Percentiles rank a stretch among this genome's conserved stretches.
Evolutionary conservation across 2,797 vertebrate genomes (phyloP).

Genomic region (Acrossocheilus fasciatus): DNA sequence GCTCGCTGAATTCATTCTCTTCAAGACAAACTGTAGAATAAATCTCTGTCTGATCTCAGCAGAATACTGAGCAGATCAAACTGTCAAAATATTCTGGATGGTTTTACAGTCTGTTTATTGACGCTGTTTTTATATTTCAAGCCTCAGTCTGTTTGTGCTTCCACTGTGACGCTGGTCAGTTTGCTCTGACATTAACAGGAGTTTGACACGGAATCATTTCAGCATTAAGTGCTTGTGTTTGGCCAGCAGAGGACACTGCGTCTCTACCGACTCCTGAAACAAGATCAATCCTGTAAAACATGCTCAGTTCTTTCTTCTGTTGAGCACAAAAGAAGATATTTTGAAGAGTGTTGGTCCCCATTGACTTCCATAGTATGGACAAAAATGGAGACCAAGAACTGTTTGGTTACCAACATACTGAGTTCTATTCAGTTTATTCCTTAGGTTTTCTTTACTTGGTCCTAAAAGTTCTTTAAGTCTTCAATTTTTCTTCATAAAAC

Average conservation of each 20-base stretch:
- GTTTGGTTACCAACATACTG: background rate
- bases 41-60: background rate
- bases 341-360: background rate
- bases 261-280: background rate
- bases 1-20: background rate
- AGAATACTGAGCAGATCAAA: background rate
- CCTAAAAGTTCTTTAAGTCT: background rate
- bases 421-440: background rate
- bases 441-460: background rate
- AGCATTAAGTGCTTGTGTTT: background rate
- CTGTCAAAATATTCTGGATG: background rate
- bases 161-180: background rate
- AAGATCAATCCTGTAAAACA: background rate
- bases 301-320: background rate
- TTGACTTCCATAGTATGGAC: background rate
- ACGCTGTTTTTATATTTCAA: background rate
- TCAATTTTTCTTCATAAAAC: background rate
- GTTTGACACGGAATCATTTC: background rate
- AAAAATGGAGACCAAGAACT: background rate
- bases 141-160: background rate
- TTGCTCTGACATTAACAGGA: background rate
- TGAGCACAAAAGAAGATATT: background rate
- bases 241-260: constrained; percentile 32
- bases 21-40: background rate
- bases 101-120: too few species aligned